Evolutionary conservation across 2,888 invertebrate species (phyloP), one percentile per base, ranked within the genome.

Genomic region (Melinaea marsaeus): DNA sequence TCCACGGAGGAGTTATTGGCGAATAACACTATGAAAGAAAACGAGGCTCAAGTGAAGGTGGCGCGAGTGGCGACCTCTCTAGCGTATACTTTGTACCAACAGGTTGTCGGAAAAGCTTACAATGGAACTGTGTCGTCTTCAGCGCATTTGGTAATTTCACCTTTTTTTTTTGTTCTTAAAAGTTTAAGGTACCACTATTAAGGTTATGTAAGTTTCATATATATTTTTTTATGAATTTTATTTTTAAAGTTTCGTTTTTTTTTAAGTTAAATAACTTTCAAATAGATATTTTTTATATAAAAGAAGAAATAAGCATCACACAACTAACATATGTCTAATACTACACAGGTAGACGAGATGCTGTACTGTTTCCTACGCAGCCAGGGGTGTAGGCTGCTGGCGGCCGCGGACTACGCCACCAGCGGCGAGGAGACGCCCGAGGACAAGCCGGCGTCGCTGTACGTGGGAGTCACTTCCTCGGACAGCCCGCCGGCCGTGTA

Each of bases 291-390:
- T n/a, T n/a, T n/a, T n/a, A n/a, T n/a, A n/a, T n/a, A n/a, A n/a
- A n/a, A n/a, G n/a, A 22, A 22, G 1, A 22, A 22, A 22, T 22
- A 22, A 22, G 22, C 22, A 22, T 22, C 22, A 22, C 22, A 22
- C 22, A 22, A 46, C 11, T n/a, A 46, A 46, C n/a, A n/a, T 46
- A 2, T 46, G 46, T 46, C 46, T 46, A 48, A 22, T 45, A 47
- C 54, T 22, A 22, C 13, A 2, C 74, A 94, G 93, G 91, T 94
- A 0, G 94, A 95, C 81, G 95, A 96, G 76, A 91, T 97, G 76
- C 85, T 97, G 32, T 91, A 94, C 78, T 97, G 97, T 80, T 97
- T 95, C 79, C 80, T 96, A 66, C 87, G 92, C 60, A 94, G 94
- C 68, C 92, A 94, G 13, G 93, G 94, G 63, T 97, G 97, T 76